phyloP scores from a whole-genome alignment of 2,888 invertebrate species.

The Drosophila limbata region DNA sequence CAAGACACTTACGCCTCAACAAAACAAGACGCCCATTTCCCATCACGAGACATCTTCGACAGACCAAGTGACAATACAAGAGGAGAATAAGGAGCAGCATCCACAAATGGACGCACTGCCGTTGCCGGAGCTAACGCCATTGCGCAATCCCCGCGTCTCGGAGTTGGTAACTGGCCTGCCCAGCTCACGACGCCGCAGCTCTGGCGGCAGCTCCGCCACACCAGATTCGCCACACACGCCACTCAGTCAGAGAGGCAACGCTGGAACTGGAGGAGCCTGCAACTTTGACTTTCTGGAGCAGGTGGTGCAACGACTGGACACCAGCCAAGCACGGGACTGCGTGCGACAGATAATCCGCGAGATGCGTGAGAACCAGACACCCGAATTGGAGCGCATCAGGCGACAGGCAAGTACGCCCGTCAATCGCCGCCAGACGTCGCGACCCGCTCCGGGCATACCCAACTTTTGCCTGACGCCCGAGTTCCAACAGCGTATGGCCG shows the following conservation, averaged over 20 bases:
- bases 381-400: conserved; percentile 82
- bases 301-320: conserved; percentile 78
- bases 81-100: conserved; percentile 12
- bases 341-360: conserved; percentile 82
- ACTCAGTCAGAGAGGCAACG: conserved; percentile 47
- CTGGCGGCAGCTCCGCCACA: conserved; percentile 20
- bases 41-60: neutral
- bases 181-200: conserved; percentile 41
- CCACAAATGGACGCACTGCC: conserved; percentile 40
- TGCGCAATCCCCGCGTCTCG: conserved; percentile 82
- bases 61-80: neutral
- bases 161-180: conserved; percentile 73
- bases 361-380: conserved; percentile 83
- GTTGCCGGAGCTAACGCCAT: conserved; percentile 71
- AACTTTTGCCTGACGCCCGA: conserved; percentile 84
- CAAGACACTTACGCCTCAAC: conserved; percentile 15
- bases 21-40: neutral
- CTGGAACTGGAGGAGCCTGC: conserved; percentile 30
- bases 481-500: conserved; percentile 84
- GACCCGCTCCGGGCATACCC: conserved; percentile 79
- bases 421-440: conserved; percentile 67
- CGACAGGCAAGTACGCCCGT: conserved; percentile 83
- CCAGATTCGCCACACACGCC: conserved; percentile 84
- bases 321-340: conserved; percentile 80
- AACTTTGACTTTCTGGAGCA: conserved; percentile 76